These are phyloP conservation scores for Bovichtus variegatus DNA, from an alignment of 2,797 vertebrate species.

Conservation along the genomic window DNA sequence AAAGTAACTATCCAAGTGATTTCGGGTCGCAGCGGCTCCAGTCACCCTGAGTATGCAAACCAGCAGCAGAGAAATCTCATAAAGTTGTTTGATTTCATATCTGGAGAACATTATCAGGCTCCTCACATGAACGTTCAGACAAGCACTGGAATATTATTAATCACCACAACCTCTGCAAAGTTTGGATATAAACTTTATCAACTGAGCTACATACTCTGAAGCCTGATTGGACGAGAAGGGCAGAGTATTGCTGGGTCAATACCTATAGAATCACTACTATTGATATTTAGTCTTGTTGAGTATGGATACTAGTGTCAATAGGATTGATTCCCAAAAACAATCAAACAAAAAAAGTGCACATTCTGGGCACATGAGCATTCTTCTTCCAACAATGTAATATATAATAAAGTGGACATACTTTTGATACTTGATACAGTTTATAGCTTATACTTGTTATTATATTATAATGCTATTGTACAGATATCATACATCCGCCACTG, in stretches of 20 bases:
- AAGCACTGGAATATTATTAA: conserved; percentile 42
- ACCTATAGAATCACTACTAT: neutral
- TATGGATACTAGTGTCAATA: neutral
- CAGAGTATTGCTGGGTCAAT: neutral
- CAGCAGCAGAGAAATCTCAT: conserved; percentile 29
- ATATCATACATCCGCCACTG: neutral
- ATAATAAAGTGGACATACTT: neutral
- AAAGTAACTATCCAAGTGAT: conserved; percentile 54
- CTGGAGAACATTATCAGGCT: conserved; percentile 22
- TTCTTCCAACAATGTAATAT: neutral
- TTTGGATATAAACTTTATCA: conserved; percentile 30
- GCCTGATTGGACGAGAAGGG: conserved; percentile 19
- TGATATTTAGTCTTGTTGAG: neutral
- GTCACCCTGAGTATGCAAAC: conserved; percentile 22
- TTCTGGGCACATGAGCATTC: neutral
- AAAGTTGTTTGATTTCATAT: conserved; percentile 34
- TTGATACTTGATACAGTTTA: neutral
- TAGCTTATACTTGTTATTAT: neutral
- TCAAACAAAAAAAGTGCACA: neutral
- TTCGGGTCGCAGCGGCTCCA: conserved; percentile 15
- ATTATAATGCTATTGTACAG: neutral
- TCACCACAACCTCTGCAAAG: conserved; percentile 27
- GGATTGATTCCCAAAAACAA: neutral
- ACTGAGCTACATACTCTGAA: neutral
- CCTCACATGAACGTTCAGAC: conserved; percentile 7